phyloP scores from a whole-genome alignment of 2,113 vertebrate genomes.

The Macaca nemestrina region DNA sequence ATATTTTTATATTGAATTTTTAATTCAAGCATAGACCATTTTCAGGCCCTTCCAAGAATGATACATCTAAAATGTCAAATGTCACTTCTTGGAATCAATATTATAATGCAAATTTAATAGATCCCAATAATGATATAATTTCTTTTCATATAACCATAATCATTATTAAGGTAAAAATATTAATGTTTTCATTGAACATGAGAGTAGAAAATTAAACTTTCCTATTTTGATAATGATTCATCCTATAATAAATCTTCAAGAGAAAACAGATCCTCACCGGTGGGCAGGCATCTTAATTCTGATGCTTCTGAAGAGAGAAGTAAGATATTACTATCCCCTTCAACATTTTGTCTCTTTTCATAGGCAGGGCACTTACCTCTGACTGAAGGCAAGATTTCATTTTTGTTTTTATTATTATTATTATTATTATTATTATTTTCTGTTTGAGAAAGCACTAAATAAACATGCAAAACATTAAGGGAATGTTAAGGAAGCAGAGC shows the following conservation, averaged over 20 bases:
- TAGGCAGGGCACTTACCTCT: background rate
- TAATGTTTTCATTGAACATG: background rate
- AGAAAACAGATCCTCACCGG: background rate
- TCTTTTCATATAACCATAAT: background rate
- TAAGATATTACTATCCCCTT: background rate
- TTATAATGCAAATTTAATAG: background rate
- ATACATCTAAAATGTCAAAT: background rate
- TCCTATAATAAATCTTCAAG: background rate
- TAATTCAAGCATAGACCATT: background rate
- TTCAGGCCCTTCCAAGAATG: background rate
- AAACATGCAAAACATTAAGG: background rate
- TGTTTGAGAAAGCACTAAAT: background rate
- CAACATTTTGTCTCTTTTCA: background rate
- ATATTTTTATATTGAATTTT: background rate
- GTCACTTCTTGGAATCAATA: background rate
- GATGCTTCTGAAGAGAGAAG: background rate
- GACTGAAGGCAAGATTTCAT: background rate
- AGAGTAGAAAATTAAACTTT: background rate
- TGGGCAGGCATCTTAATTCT: background rate
- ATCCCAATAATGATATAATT: background rate
- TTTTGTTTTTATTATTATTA: background rate
- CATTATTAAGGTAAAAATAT: background rate
- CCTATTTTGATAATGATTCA: background rate
- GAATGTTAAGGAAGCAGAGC: background rate
- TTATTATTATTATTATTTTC: background rate